Percentiles rank a stretch among this genome's conserved stretches.
These are phyloP conservation scores for Pseudorhombus dupliciocellatus DNA, from an alignment of 2,113 vertebrate species.

Conservation along the genomic window DNA sequence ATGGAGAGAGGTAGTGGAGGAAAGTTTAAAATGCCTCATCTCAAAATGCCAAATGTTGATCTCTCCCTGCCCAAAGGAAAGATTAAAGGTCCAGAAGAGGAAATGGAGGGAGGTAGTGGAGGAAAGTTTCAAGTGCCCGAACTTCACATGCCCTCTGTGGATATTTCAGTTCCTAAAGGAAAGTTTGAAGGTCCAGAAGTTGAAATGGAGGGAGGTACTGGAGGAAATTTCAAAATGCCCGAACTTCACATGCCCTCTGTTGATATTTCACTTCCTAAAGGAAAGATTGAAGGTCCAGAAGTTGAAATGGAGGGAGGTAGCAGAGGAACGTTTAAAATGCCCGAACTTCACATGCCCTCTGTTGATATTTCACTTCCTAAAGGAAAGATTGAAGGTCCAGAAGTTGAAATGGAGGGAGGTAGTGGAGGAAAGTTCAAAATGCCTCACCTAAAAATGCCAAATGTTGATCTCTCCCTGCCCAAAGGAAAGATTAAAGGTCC, in stretches of 20 bases:
- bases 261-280: neutral
- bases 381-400: slow-evolving; percentile 4
- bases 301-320: neutral
- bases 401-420: neutral
- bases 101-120: neutral
- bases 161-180: slow-evolving; percentile 63
- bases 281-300: slow-evolving; percentile 1
- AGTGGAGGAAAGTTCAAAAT: neutral
- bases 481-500: slow-evolving; percentile 1
- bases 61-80: neutral
- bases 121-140: slow-evolving; percentile 64
- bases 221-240: slow-evolving; percentile 22
- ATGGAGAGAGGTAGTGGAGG: slow-evolving; percentile 8
- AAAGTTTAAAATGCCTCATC: slow-evolving; percentile 56
- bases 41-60: slow-evolving; percentile 16
- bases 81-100: neutral
- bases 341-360: neutral
- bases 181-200: slow-evolving; percentile 44
- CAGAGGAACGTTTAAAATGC: neutral
- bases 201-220: slow-evolving; percentile 9
- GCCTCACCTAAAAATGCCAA: neutral
- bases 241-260: too few relatives aligned
- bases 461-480: neutral
- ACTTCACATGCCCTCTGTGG: slow-evolving; percentile 70
- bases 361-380: neutral